Conservation (phyloP, 2,888 invertebrate species). For the Zonitis immaculata region DNA sequence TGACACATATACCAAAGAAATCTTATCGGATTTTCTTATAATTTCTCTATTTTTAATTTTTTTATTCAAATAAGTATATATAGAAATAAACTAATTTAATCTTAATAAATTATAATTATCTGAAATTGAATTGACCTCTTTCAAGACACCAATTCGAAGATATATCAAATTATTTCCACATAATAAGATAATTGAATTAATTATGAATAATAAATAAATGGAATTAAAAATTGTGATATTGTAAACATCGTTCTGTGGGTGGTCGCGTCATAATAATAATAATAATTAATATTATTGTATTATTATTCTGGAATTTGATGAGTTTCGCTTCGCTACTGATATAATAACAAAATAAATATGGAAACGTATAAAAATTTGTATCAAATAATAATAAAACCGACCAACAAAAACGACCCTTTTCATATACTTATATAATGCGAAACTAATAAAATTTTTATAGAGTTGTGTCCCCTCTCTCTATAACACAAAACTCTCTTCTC, state of each 20-base stretch:
- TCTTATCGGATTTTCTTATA: constrained; percentile 21
- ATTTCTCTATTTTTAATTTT: background rate
- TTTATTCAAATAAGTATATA: too few species aligned
- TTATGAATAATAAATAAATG: constrained; percentile 25
- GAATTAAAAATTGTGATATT: constrained; percentile 16
- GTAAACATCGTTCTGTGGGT: background rate
- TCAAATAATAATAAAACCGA: constrained; percentile 26
- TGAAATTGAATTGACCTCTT: constrained; percentile 38
- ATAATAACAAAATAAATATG: background rate
- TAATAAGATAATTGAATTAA: constrained; percentile 33
- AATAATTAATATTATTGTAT: background rate
- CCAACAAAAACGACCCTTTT: constrained; percentile 17
- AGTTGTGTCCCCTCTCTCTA: constrained; percentile 34
- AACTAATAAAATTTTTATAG: constrained; percentile 37
- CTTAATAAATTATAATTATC: constrained; percentile 35
- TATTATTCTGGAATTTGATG: background rate
- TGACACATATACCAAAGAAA: constrained; percentile 32
- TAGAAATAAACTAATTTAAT: constrained; percentile 24
- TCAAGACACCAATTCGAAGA: constrained; percentile 34
- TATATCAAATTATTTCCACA: constrained; percentile 38
- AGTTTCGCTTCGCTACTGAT: background rate
- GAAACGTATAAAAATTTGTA: constrained; percentile 26
- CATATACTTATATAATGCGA: constrained; percentile 24
- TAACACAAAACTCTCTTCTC: background rate
- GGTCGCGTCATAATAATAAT: background rate